A percentile compares a stretch with the other conserved stretches of the same genome.
phyloP scores from a whole-genome alignment of 30 jellyfish, hydroid and myxozoan species.

The Rhopilema esculentum region DNA sequence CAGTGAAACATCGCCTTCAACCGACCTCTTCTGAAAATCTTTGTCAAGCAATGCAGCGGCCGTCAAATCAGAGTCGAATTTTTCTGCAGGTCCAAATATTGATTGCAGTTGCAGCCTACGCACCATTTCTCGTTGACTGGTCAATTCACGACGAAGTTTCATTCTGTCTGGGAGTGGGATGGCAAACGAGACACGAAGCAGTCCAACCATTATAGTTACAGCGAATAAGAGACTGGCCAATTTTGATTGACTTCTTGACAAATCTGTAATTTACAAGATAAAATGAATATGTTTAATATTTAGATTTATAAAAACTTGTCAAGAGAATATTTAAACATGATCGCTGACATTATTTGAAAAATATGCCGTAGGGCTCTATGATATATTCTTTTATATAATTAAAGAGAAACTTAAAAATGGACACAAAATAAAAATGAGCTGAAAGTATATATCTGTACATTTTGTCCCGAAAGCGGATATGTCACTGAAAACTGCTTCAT shows the following conservation, averaged over 20 bases:
- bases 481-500: neutral
- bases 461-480: no score
- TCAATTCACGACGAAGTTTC: constrained; percentile 48
- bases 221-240: neutral
- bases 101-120: constrained; percentile 81
- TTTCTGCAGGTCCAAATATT: constrained; percentile 57
- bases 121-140: constrained; percentile 83
- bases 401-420: no score
- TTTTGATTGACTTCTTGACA: neutral
- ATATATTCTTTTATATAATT: no score
- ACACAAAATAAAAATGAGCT: no score
- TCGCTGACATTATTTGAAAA: no score
- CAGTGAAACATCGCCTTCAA: constrained; percentile 64
- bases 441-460: no score
- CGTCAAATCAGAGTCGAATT: constrained; percentile 42
- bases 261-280: neutral
- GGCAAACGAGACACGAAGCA: constrained; percentile 7
- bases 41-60: constrained; percentile 64
- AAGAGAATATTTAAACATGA: neutral
- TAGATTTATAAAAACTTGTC: neutral
- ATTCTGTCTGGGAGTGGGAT: constrained; percentile 51
- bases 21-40: constrained; percentile 82
- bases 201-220: neutral
- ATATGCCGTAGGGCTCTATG: no score
- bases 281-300: no score